Percentiles rank a stretch among this genome's conserved stretches.
Evolutionary conservation across 53 echinoderm and acorn worm genomes (phyloP).

Genomic region (Actinopyga echinites): DNA sequence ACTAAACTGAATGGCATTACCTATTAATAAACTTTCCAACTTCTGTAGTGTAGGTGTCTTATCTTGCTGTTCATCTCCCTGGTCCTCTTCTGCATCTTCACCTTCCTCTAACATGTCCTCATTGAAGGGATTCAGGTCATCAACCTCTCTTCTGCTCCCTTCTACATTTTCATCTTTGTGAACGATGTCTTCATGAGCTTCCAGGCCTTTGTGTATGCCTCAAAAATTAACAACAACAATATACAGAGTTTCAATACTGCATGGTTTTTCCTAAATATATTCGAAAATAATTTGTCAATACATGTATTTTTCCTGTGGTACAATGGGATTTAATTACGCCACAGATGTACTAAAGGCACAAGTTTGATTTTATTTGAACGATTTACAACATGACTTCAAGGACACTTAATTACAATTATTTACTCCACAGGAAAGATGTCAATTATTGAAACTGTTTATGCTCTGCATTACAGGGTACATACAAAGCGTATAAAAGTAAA

Average conservation of each 20-base stretch:
- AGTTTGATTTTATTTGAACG: too few relatives aligned
- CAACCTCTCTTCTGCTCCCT: not conserved
- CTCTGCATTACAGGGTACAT: too few relatives aligned
- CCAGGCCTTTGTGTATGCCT: conserved; percentile 77
- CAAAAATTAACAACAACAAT: not conserved
- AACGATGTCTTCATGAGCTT: conserved; percentile 70
- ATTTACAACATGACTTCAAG: too few relatives aligned
- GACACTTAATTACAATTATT: too few relatives aligned
- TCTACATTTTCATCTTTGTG: not conserved
- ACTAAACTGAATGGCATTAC: conserved; percentile 32
- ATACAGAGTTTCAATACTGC: not conserved
- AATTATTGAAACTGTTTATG: too few relatives aligned
- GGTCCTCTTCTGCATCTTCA: conserved; percentile 12
- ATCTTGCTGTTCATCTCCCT: conserved; percentile 25
- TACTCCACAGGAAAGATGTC: too few relatives aligned
- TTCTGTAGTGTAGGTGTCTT: conserved; percentile 61
- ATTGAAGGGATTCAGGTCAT: not conserved
- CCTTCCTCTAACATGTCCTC: conserved; percentile 57
- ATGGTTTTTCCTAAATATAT: not conserved
- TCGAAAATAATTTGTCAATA: not conserved
- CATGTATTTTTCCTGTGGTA: not conserved
- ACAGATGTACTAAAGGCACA: too few relatives aligned
- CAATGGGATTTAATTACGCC: too few relatives aligned
- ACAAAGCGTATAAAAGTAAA: too few relatives aligned
- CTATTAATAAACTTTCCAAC: conserved; percentile 67